Conservation (phyloP, 2,797 vertebrate species). For the Apodemus agrarius region DNA sequence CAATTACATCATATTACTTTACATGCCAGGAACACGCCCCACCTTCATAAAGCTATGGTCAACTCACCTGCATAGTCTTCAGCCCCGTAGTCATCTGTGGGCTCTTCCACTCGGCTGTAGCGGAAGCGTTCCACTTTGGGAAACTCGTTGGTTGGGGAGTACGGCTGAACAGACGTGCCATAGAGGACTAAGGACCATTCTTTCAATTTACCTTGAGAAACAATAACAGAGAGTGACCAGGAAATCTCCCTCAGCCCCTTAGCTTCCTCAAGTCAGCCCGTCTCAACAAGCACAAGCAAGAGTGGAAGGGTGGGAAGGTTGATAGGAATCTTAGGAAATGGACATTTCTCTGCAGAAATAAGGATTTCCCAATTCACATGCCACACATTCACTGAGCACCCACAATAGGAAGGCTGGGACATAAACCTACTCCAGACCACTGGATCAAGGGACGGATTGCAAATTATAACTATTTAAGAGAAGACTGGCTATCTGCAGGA, state of each 20-base stretch:
- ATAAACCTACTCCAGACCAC: not conserved
- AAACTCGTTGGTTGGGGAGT: conserved; percentile 91
- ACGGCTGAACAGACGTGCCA: conserved; percentile 96
- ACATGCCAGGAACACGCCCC: not conserved
- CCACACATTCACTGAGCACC: not conserved
- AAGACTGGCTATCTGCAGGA: not conserved
- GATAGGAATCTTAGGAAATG: not conserved
- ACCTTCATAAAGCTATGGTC: not conserved
- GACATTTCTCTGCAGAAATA: not conserved
- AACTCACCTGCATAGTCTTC: conserved; percentile 89
- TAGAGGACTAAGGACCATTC: conserved; percentile 99
- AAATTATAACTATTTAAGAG: conserved; percentile 24
- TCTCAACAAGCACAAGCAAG: not conserved
- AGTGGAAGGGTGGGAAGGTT: not conserved
- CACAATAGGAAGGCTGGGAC: not conserved
- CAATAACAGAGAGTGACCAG: conserved; percentile 43
- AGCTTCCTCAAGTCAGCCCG: not conserved
- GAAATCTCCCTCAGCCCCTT: conserved; percentile 36
- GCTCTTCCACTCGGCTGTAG: conserved; percentile 89
- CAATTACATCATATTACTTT: not conserved
- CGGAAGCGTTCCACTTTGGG: conserved; percentile 92
- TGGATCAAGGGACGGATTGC: not conserved
- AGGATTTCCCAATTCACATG: not conserved
- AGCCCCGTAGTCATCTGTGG: conserved; percentile 87
- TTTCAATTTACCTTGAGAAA: conserved; percentile 95